Percentiles rank a stretch among this genome's conserved stretches.
These are phyloP conservation scores for Phainopepla nitens DNA, from an alignment of 2,113 vertebrate genomes.

Conservation along the genomic window DNA sequence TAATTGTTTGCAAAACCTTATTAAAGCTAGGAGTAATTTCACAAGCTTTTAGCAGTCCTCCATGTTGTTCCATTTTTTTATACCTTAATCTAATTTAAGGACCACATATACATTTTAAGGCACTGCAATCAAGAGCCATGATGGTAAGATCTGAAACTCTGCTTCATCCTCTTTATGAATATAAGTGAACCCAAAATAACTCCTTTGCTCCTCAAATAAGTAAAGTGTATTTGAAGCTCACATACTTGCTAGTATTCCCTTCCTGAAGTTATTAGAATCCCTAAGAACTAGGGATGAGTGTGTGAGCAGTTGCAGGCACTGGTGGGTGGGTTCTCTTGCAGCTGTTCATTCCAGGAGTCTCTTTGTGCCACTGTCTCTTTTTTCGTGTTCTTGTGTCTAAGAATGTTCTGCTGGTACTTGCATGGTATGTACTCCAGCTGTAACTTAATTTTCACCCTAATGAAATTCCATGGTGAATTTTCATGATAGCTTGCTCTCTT, in stretches of 20 bases:
- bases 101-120: not conserved
- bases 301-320: not conserved
- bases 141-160: not conserved
- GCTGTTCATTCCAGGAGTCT: conserved; percentile 64
- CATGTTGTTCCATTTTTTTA: not conserved
- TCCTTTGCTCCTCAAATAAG: not conserved
- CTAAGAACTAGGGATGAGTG: not conserved
- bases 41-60: not conserved
- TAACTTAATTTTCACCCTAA: not conserved
- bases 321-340: conserved; percentile 39
- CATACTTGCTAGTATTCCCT: not conserved
- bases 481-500: not conserved
- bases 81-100: not conserved
- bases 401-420: conserved; percentile 39
- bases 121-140: not conserved
- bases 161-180: not conserved
- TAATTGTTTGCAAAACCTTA: not conserved
- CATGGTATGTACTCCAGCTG: conserved; percentile 24
- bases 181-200: conserved; percentile 1
- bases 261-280: not conserved
- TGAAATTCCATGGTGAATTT: not conserved
- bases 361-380: conserved; percentile 18
- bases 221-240: not conserved
- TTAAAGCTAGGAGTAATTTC: not conserved
- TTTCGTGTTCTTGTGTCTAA: not conserved